Base-by-base conservation (phyloP, 2,113 vertebrate genomes). In the Aspiorhynchus laticeps region DNA sequence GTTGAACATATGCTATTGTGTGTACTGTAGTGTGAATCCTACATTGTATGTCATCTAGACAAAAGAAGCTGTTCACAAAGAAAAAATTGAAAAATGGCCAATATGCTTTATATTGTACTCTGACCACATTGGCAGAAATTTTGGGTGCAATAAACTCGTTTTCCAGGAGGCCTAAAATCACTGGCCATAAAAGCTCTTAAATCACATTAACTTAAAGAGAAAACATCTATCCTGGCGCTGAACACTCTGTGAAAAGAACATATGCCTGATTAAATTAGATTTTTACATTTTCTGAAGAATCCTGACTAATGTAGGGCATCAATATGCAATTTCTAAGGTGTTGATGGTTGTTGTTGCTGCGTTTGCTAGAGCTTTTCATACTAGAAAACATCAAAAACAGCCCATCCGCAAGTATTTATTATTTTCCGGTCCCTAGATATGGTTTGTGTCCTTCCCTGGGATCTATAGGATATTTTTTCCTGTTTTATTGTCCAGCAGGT, bases 131-230 rank as follows among this genome's bases (percentile, higher is more conserved):
- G 11, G 24, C 38, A 26, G 24, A 26, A 26, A 75, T 46, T 10
- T 26, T 21, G 8, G 31, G 31, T 21, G 17, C 67, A 38, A 21
- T 11, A 10, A 71, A 75, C 24, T n/a, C 24, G 17, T 75, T 75
- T 43, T 43, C 21, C 24, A 75, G 51, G 51, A 53, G 77, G 51
- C 21, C 77, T n/a, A 80, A 38, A 59, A 59, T 80, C 48, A 59
- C 28, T 24, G 51, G 51, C 51, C 51, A 61, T 61, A 59, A 80
- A 17, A 59, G 9, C 48, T 59, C 19, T 10, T 36, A 36, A 36
- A 61, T 61, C 31, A 8, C 10, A 53, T 10, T 28, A 80, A 36
- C 21, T 80, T 10, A 38, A 12, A 51, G 26, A 51, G 26, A 80
- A 36, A 59, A 24, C 19, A 15, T 15, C 9, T 43, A 75, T 15